Evolutionary conservation across 2,797 vertebrate species (phyloP).

Genomic region (Tokudaia muenninki): DNA sequence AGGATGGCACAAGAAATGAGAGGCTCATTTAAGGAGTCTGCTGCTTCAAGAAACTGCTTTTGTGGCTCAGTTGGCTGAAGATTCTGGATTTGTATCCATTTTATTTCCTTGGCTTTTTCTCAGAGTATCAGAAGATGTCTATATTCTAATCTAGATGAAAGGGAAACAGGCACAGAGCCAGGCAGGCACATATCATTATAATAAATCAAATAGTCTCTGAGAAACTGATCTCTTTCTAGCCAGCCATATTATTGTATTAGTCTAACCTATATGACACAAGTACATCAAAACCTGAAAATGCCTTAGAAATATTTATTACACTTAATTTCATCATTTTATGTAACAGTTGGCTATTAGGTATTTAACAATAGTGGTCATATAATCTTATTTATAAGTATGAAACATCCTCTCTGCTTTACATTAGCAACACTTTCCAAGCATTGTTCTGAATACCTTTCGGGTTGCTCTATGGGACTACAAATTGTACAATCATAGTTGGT

Average conservation of each 20-base stretch:
- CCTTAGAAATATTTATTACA: background rate
- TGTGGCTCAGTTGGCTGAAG: background rate
- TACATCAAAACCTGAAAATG: background rate
- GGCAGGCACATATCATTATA: background rate
- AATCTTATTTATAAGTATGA: background rate
- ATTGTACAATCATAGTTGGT: background rate
- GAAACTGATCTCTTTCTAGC: background rate
- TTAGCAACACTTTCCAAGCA: background rate
- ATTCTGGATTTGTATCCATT: background rate
- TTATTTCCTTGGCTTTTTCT: background rate
- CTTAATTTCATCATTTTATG: background rate
- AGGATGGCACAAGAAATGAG: background rate
- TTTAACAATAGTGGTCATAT: background rate
- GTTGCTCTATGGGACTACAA: background rate
- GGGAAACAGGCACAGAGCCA: background rate
- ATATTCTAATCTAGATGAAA: conserved; percentile 9
- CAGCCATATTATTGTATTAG: background rate
- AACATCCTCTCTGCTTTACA: background rate
- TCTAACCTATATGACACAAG: background rate
- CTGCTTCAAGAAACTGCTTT: background rate
- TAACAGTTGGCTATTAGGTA: background rate
- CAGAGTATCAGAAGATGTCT: background rate
- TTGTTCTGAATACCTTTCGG: background rate
- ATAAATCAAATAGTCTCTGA: conserved; percentile 38
- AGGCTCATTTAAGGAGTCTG: background rate